phyloP scores from a whole-genome alignment of 1,140 invertebrate species.

The Sitobion miscanthi region DNA sequence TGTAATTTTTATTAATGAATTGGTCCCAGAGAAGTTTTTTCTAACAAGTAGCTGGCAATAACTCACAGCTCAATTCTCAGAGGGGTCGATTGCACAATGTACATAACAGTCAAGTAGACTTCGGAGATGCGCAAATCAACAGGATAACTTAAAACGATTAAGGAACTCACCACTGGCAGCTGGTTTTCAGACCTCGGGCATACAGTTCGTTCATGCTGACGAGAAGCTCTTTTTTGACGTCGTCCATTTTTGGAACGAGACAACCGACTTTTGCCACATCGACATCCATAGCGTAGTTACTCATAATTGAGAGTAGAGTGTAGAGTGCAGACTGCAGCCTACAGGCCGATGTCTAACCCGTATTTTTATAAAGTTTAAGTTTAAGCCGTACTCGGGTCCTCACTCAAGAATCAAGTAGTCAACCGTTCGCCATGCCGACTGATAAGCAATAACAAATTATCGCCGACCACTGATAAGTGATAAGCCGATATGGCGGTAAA shows the following conservation, averaged over 20 bases:
- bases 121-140: background rate
- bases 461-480: background rate
- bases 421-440: background rate
- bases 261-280: conserved; percentile 10
- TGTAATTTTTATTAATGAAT: background rate
- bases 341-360: background rate
- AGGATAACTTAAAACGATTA: background rate
- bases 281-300: conserved; percentile 38
- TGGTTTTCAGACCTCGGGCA: conserved; percentile 29
- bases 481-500: background rate
- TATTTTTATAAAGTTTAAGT: background rate
- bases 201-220: conserved; percentile 20
- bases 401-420: background rate
- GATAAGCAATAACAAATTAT: background rate
- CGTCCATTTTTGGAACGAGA: background rate
- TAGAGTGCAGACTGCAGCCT: background rate
- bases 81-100: background rate
- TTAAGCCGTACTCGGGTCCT: background rate
- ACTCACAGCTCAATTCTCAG: background rate
- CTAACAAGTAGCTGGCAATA: background rate
- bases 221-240: conserved; percentile 38
- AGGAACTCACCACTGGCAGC: conserved; percentile 37
- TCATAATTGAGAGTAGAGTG: background rate
- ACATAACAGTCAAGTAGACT: background rate
- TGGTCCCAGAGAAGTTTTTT: background rate